Percentiles rank a stretch among this genome's conserved stretches.
These are phyloP conservation scores for Drosophila ezoana DNA, from an alignment of 2,888 invertebrate species.

Conservation along the genomic window DNA sequence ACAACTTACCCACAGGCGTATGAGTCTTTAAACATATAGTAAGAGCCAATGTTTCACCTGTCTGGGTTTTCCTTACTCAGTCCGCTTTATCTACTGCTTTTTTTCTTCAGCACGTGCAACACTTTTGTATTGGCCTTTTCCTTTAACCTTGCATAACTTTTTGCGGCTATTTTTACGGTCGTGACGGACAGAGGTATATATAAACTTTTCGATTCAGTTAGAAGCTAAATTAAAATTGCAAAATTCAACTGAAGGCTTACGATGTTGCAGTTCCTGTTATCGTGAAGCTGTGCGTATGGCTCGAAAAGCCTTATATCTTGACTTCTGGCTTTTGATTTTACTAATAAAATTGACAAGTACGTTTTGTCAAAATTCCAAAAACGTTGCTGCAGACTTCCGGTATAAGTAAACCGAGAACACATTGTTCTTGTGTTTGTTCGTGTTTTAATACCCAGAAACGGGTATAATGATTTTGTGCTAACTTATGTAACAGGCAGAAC, in stretches of 20 bases:
- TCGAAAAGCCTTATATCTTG: constrained; percentile 30
- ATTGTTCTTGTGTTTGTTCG: constrained; percentile 16
- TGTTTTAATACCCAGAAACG: constrained; percentile 8
- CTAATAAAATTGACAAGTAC: constrained; percentile 75
- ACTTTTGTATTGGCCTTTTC: constrained; percentile 41
- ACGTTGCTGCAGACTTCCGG: constrained; percentile 73
- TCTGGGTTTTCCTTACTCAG: neutral
- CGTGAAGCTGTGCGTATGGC: constrained; percentile 34
- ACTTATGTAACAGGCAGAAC: too few relatives aligned
- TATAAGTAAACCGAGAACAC: constrained; percentile 37
- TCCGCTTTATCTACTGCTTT: neutral
- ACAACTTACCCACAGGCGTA: neutral
- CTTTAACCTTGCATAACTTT: constrained; percentile 33
- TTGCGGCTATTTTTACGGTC: constrained; percentile 45
- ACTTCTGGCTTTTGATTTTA: constrained; percentile 28
- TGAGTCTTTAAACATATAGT: constrained; percentile 12
- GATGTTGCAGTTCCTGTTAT: constrained; percentile 20
- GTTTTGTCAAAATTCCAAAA: constrained; percentile 74
- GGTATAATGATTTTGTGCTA: neutral
- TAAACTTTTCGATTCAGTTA: constrained; percentile 37
- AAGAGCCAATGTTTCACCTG: neutral
- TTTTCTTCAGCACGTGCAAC: constrained; percentile 41
- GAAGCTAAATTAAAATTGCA: constrained; percentile 51
- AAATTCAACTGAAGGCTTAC: constrained; percentile 44
- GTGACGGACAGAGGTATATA: constrained; percentile 15